Evolutionary conservation across 2,113 vertebrate species (phyloP).

Genomic region (Corythornis madagascariensis): DNA sequence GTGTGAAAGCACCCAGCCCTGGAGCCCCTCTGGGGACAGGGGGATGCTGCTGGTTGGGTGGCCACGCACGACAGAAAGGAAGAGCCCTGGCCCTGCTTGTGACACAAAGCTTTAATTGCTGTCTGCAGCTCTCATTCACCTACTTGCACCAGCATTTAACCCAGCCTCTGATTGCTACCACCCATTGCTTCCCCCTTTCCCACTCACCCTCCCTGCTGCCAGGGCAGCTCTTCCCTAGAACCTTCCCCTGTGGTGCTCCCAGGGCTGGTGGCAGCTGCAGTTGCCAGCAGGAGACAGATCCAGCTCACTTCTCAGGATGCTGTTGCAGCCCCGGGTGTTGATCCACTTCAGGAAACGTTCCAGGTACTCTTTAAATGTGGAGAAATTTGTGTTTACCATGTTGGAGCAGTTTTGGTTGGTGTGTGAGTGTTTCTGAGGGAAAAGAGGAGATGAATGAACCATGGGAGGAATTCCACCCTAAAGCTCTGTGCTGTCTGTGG

Average conservation of each 20-base stretch:
- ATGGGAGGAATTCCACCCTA: not conserved
- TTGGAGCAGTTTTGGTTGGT: accelerated
- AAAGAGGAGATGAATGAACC: not conserved
- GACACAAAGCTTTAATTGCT: not conserved
- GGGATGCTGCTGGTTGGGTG: accelerated
- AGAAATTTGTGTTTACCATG: accelerated
- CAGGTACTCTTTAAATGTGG: not conserved
- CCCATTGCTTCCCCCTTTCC: not conserved
- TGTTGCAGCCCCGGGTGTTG: accelerated
- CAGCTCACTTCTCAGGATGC: accelerated
- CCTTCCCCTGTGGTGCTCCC: accelerated
- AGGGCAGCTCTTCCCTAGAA: not conserved
- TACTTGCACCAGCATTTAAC: not conserved
- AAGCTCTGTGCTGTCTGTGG: accelerated
- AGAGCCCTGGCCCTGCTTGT: not conserved
- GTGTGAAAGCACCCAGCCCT: not conserved
- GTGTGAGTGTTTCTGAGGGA: not conserved
- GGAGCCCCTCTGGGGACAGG: accelerated
- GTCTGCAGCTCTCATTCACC: not conserved
- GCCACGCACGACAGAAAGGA: not conserved
- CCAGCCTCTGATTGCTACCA: not conserved
- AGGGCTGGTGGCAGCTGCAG: not conserved
- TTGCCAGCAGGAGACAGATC: accelerated
- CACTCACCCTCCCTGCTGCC: not conserved
- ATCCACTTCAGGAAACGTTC: not conserved